Percentiles rank a stretch among this genome's conserved stretches.
Conservation (phyloP, 1,140 invertebrate species). For the Drosophila ficusphila region DNA sequence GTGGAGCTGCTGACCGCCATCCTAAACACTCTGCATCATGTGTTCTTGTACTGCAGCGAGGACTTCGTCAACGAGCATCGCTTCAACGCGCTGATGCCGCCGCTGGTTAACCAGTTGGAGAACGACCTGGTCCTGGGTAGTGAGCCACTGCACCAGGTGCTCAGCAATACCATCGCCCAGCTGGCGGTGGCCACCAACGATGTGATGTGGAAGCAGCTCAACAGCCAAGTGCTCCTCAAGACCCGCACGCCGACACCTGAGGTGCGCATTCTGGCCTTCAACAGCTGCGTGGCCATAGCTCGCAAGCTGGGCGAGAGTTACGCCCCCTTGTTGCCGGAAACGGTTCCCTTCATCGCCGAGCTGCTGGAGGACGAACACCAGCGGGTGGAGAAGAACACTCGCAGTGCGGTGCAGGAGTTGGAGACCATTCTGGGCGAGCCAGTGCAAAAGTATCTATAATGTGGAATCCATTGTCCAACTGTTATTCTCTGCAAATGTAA, state of each 20-base stretch:
- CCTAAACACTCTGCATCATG: slow-evolving; percentile 89
- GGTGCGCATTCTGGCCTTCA: slow-evolving; percentile 86
- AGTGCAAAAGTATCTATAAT: slow-evolving; percentile 92
- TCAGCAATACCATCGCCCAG: slow-evolving; percentile 92
- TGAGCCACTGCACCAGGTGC: slow-evolving; percentile 86
- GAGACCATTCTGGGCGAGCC: slow-evolving; percentile 93
- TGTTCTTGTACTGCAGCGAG: slow-evolving; percentile 92
- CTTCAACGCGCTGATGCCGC: slow-evolving; percentile 93
- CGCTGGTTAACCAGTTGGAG: slow-evolving; percentile 95
- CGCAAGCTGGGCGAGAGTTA: slow-evolving; percentile 92
- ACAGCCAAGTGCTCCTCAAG: slow-evolving; percentile 95
- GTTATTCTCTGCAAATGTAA: background rate
- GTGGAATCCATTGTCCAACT: too few species aligned
- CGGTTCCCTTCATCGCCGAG: slow-evolving; percentile 93
- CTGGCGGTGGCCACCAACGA: slow-evolving; percentile 94
- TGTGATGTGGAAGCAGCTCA: slow-evolving; percentile 93
- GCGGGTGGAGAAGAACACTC: slow-evolving; percentile 90
- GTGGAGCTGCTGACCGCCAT: slow-evolving; percentile 88
- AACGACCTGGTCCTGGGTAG: slow-evolving; percentile 87
- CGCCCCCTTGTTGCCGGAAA: slow-evolving; percentile 91
- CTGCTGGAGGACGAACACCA: slow-evolving; percentile 93
- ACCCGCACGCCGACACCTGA: slow-evolving; percentile 90
- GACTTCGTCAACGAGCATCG: slow-evolving; percentile 93
- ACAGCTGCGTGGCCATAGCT: slow-evolving; percentile 89
- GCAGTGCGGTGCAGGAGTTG: slow-evolving; percentile 90